Evolutionary conservation across 2,797 vertebrate species (phyloP).

Genomic region (Phoebastria nigripes): DNA sequence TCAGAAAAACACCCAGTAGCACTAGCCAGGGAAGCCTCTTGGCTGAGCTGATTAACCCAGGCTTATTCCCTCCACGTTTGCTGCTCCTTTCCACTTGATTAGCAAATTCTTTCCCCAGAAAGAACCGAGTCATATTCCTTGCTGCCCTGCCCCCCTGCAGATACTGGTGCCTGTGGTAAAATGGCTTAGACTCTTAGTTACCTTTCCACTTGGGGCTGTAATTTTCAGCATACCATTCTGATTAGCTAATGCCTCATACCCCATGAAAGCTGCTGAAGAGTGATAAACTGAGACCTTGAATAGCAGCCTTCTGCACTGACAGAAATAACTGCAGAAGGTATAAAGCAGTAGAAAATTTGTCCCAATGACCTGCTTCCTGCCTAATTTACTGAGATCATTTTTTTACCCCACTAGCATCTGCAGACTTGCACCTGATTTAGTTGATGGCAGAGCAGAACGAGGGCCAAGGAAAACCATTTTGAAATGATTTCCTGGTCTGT

Average conservation of each 20-base stretch:
- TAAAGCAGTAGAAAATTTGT: neutral
- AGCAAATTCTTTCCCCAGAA: neutral
- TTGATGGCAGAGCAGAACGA: neutral
- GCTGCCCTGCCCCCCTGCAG: neutral
- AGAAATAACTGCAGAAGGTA: neutral
- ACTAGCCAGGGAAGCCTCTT: neutral
- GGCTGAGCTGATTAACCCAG: no score
- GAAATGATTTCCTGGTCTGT: neutral
- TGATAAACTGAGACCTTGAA: neutral
- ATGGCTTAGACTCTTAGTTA: neutral
- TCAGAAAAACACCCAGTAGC: neutral
- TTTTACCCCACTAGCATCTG: neutral
- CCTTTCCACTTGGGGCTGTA: neutral
- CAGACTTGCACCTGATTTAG: neutral
- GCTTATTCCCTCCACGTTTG: neutral
- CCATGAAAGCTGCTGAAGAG: neutral
- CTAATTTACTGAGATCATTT: neutral
- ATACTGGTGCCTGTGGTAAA: neutral
- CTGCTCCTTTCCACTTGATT: neutral
- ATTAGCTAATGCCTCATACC: neutral
- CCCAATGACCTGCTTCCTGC: fast-evolving
- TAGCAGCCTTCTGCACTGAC: neutral
- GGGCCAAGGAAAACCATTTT: neutral
- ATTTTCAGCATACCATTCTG: slow-evolving; percentile 26
- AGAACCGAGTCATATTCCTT: neutral